Percentiles rank a stretch among this genome's conserved stretches.
These are phyloP conservation scores for Hedychridium roseum DNA, from an alignment of 2,888 invertebrate species.

Conservation along the genomic window DNA sequence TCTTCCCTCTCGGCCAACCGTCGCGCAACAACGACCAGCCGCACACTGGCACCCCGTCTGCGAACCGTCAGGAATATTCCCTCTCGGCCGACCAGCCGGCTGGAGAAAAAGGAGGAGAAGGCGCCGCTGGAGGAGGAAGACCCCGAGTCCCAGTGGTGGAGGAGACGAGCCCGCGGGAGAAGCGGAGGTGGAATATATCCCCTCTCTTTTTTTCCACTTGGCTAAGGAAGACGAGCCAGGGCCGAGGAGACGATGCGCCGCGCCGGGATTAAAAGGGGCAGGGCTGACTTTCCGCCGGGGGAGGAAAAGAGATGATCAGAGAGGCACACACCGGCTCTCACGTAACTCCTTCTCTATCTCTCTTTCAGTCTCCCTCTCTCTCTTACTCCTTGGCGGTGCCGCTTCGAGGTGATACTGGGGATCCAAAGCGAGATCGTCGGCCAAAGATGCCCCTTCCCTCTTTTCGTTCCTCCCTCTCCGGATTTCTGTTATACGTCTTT, in stretches of 20 bases:
- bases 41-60: conserved; percentile 45
- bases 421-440: too few relatives aligned
- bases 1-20: conserved; percentile 24
- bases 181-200: conserved; percentile 1
- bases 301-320: conserved; percentile 11
- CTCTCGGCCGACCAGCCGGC: conserved; percentile 30
- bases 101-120: background rate
- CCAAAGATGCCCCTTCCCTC: too few relatives aligned
- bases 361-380: too few relatives aligned
- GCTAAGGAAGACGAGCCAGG: background rate
- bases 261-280: conserved; percentile 16
- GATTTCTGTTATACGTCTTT: too few relatives aligned
- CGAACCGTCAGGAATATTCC: conserved; percentile 40
- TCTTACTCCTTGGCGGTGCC: too few relatives aligned
- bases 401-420: too few relatives aligned
- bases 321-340: too few relatives aligned
- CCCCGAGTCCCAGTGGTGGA: background rate
- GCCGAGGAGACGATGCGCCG: conserved; percentile 18
- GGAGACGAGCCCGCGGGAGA: conserved; percentile 2
- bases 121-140: background rate
- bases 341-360: too few relatives aligned
- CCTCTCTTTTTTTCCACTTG: too few relatives aligned
- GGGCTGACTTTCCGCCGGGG: background rate
- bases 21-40: conserved; percentile 48
- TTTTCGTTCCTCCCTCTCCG: too few relatives aligned